A percentile compares a stretch with the other conserved stretches of the same genome.
Conservation (phyloP, 2,888 invertebrate genomes). For the Chrysopilus asiliformis region DNA sequence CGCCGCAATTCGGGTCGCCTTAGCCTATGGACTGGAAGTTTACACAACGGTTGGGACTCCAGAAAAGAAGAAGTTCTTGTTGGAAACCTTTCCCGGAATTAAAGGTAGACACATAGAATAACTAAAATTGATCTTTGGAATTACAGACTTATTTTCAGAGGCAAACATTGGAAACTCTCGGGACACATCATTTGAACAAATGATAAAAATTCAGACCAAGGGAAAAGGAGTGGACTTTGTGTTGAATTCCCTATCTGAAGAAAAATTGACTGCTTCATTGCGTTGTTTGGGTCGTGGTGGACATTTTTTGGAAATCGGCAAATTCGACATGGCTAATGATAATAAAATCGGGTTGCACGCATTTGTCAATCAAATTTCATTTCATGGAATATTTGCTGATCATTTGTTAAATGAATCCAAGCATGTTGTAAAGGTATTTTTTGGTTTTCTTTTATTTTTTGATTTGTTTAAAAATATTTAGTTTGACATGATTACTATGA, state of each 20-base stretch:
- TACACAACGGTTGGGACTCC: conserved; percentile 57
- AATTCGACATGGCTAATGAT: conserved; percentile 63
- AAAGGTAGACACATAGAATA: conserved; percentile 35
- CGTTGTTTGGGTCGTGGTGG: conserved; percentile 47
- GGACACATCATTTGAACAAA: conserved; percentile 72
- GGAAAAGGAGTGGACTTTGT: conserved; percentile 85
- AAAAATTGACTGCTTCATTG: conserved; percentile 64
- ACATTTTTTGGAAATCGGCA: conserved; percentile 74
- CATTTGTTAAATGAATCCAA: conserved; percentile 42
- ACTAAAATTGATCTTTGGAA: background rate
- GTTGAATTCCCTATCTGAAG: conserved; percentile 81
- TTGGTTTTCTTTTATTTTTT: too few species aligned
- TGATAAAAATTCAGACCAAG: conserved; percentile 64
- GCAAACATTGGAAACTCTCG: conserved; percentile 75
- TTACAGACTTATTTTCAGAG: conserved; percentile 18
- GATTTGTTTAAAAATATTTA: too few species aligned
- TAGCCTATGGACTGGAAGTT: conserved; percentile 50
- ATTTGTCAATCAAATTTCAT: conserved; percentile 57
- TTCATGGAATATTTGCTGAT: conserved; percentile 68
- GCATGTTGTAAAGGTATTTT: conserved; percentile 32
- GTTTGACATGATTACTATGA: too few species aligned
- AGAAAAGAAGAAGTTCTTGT: conserved; percentile 52
- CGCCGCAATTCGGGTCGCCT: conserved; percentile 58
- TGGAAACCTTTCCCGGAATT: conserved; percentile 39
- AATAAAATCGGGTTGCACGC: conserved; percentile 47